Conservation (phyloP, 2,797 vertebrate genomes). For the Enteromius afrohamiltoni region DNA sequence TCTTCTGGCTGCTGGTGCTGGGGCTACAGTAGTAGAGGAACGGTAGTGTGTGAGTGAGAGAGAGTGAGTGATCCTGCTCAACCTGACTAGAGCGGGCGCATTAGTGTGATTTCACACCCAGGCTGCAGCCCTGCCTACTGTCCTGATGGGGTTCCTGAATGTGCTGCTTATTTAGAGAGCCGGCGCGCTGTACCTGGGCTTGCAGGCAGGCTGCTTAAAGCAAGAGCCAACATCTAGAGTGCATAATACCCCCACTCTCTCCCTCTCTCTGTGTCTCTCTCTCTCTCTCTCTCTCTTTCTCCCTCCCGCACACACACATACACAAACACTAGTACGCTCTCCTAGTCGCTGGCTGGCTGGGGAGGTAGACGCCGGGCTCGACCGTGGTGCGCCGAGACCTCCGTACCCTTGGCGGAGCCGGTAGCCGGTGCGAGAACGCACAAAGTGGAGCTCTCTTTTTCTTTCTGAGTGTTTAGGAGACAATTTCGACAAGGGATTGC, state of each 20-base stretch:
- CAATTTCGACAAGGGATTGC: constrained; percentile 81
- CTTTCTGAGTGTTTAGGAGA: constrained; percentile 81
- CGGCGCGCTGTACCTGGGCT: constrained; percentile 79
- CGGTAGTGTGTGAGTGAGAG: constrained; percentile 50
- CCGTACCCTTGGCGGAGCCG: constrained; percentile 76
- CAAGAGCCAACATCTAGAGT: constrained; percentile 83
- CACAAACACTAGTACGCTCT: constrained; percentile 66
- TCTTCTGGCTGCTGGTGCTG: constrained; percentile 71
- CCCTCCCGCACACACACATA: constrained; percentile 60
- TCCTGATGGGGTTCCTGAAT: constrained; percentile 82
- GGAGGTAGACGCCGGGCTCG: constrained; percentile 66
- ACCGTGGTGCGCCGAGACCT: constrained; percentile 34
- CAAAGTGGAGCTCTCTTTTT: constrained; percentile 70
- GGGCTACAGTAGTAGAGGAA: constrained; percentile 70
- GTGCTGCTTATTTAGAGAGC: constrained; percentile 84
- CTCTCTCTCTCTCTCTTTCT: constrained; percentile 42
- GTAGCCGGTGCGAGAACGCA: constrained; percentile 73
- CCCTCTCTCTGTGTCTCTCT: constrained; percentile 63
- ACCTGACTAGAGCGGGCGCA: constrained; percentile 73
- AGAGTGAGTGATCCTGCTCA: constrained; percentile 45
- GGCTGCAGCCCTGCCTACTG: constrained; percentile 79
- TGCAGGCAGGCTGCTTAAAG: constrained; percentile 82
- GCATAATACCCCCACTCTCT: constrained; percentile 77
- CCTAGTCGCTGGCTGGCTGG: constrained; percentile 64
- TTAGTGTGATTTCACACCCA: constrained; percentile 85